Evolutionary conservation across 2,888 invertebrate species (phyloP).

Genomic region (Sturmia bella): DNA sequence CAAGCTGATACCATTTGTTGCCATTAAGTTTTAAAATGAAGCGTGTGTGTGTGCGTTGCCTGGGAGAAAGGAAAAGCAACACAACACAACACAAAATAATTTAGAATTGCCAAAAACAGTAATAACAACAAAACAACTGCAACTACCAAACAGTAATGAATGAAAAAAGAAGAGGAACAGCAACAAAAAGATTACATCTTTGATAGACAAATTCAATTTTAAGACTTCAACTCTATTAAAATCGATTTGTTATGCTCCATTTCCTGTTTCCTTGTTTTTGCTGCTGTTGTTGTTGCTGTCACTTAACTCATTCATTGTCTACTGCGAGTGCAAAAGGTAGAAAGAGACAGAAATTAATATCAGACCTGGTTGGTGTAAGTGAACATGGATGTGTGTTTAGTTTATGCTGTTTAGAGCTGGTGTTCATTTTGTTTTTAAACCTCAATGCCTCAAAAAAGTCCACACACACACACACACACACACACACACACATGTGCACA

Average conservation of each 20-base stretch:
- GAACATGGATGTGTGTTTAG: background rate
- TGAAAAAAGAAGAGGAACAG: background rate
- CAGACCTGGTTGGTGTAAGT: background rate
- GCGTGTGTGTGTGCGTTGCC: background rate
- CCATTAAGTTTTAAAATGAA: too few species aligned
- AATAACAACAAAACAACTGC: slow-evolving; percentile 8
- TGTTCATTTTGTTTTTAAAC: slow-evolving; percentile 58
- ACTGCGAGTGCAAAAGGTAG: background rate
- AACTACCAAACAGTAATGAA: slow-evolving; percentile 1
- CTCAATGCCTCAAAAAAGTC: slow-evolving; percentile 51
- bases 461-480: slow-evolving; percentile 12
- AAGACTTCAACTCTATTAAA: slow-evolving; percentile 63
- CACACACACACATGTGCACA: background rate
- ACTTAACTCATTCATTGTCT: slow-evolving; percentile 6
- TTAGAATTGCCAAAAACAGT: slow-evolving; percentile 19
- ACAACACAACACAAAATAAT: slow-evolving; percentile 4
- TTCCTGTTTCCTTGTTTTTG: slow-evolving; percentile 50
- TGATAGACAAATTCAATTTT: slow-evolving; percentile 69
- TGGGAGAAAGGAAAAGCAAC: background rate
- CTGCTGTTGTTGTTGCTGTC: background rate
- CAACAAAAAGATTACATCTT: slow-evolving; percentile 47
- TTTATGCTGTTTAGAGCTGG: slow-evolving; percentile 27
- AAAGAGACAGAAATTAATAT: background rate
- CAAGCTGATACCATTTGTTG: too few species aligned
- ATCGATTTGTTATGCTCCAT: slow-evolving; percentile 70